Conservation (phyloP, 2,113 vertebrate genomes). For the Melanerpes aurifrons region DNA sequence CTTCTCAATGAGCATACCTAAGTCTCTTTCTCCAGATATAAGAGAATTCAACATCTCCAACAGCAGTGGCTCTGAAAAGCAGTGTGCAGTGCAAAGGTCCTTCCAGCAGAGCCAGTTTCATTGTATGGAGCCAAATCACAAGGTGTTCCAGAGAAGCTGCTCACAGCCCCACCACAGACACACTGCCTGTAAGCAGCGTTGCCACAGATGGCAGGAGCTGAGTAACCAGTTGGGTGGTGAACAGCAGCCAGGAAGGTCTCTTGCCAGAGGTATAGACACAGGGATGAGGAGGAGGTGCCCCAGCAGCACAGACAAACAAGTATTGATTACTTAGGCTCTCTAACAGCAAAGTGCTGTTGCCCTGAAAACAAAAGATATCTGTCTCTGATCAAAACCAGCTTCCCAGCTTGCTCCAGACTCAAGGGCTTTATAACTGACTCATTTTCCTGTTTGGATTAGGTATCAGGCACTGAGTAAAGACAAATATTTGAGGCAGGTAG, state of each 20-base stretch:
- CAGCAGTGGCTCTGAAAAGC: not conserved
- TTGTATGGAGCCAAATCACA: not conserved
- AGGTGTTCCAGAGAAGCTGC: not conserved
- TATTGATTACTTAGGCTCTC: not conserved
- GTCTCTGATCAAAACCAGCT: not conserved
- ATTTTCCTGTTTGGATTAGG: not conserved
- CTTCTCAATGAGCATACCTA: no score
- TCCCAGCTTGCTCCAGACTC: not conserved
- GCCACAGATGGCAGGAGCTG: not conserved
- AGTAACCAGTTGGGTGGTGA: not conserved
- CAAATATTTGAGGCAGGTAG: not conserved
- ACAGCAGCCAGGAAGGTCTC: not conserved
- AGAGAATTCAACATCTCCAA: not conserved
- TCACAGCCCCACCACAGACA: not conserved
- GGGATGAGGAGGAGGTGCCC: not conserved
- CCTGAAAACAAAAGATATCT: not conserved
- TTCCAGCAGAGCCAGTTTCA: not conserved
- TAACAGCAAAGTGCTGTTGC: not conserved
- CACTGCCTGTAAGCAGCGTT: not conserved
- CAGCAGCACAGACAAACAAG: not conserved
- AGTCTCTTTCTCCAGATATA: not conserved
- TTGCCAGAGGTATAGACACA: not conserved
- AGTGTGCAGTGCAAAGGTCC: not conserved
- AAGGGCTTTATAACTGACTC: not conserved
- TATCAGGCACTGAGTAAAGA: not conserved